phyloP scores from a whole-genome alignment of 2,888 invertebrate genomes.

The Drosophila bunnanda region DNA sequence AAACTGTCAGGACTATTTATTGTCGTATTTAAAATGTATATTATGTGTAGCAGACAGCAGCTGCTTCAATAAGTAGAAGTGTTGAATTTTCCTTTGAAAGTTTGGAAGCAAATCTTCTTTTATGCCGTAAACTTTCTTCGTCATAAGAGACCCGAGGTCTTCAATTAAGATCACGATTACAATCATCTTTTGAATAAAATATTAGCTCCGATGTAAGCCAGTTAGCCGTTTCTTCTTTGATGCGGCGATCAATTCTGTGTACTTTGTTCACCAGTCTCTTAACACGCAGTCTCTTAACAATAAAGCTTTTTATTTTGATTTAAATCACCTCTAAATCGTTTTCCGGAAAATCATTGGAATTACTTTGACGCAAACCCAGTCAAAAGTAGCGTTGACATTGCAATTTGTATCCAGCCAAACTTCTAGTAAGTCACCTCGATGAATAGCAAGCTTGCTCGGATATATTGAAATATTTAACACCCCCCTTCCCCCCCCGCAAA shows the following conservation, averaged over 20 bases:
- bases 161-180: slow-evolving; percentile 12
- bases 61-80: too few species aligned
- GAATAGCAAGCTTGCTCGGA: slow-evolving; percentile 28
- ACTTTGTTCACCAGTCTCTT: slow-evolving; percentile 6
- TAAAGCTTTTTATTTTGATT: background rate
- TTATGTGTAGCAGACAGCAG: too few species aligned
- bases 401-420: background rate
- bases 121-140: slow-evolving; percentile 1
- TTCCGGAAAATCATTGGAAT: background rate
- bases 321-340: background rate
- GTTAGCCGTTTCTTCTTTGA: slow-evolving; percentile 25
- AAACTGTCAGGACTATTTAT: too few species aligned
- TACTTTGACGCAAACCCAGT: background rate
- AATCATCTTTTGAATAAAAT: slow-evolving; percentile 31
- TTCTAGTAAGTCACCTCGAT: slow-evolving; percentile 14
- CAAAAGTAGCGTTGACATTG: too few species aligned
- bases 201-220: slow-evolving; percentile 28
- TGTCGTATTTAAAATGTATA: too few species aligned
- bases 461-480: slow-evolving; percentile 14
- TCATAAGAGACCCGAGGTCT: slow-evolving; percentile 8
- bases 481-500: too few species aligned
- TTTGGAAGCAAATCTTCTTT: too few species aligned
- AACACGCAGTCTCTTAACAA: background rate
- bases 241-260: slow-evolving; percentile 24
- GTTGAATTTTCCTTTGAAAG: too few species aligned